Conservation (phyloP, 2,113 vertebrate genomes). For the Oceanites oceanicus region DNA sequence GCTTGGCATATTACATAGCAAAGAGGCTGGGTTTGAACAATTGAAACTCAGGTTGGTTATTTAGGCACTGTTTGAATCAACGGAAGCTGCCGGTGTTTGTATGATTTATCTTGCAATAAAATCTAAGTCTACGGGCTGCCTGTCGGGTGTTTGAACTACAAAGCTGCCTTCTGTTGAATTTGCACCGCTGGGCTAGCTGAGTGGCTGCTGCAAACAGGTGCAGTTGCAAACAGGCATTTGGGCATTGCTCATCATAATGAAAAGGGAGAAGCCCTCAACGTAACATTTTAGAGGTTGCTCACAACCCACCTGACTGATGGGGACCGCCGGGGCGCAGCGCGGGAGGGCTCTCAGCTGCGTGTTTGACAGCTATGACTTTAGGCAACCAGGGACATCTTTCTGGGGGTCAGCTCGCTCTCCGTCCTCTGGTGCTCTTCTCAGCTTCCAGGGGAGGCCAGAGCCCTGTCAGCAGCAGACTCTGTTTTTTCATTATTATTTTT, state of each 20-base stretch:
- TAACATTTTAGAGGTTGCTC: not conserved
- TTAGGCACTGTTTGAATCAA: not conserved
- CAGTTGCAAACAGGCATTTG: not conserved
- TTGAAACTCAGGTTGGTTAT: not conserved
- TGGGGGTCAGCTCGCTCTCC: not conserved
- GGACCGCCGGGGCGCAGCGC: accelerated
- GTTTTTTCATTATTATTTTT: not conserved
- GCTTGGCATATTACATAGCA: not conserved
- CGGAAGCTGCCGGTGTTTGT: accelerated
- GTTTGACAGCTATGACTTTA: not conserved
- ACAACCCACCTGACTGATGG: not conserved
- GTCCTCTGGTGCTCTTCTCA: not conserved
- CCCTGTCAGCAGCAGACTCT: not conserved
- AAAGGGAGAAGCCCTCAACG: not conserved
- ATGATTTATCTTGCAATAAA: not conserved
- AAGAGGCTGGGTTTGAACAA: not conserved
- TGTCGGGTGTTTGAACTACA: not conserved
- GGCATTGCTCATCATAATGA: not conserved
- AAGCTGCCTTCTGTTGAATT: not conserved
- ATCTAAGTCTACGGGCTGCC: not conserved
- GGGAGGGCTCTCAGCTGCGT: not conserved
- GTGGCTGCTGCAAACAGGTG: not conserved
- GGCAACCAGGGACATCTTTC: not conserved
- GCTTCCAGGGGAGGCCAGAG: not conserved
- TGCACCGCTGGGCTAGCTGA: not conserved